Evolutionary conservation across 2,797 vertebrate species (phyloP), one percentile per base, ranked within the genome.

Genomic region (Neopelma chrysocephalum): DNA sequence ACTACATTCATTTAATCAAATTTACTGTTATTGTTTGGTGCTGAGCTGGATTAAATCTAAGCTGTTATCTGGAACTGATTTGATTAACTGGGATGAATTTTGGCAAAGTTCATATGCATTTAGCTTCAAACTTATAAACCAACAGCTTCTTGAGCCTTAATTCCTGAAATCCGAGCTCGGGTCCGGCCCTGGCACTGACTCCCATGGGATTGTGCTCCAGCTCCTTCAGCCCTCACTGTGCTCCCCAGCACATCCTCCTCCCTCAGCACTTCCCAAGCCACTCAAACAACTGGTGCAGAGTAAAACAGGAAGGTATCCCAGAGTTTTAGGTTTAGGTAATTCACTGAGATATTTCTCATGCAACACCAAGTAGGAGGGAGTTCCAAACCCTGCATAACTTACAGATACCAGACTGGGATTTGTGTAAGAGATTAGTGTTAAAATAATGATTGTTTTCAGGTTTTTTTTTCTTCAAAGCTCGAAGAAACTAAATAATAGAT

Each of bases 21-120:
- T 77, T 86, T 57, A 31, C 72, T 82, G 76, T 53, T 80, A 73
- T 64, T 94, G 79, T 92, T 79, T 53, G 80, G 72, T 58, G 72
- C 77, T 81, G 69, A 72, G 87, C 80, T 82, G 94, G 73, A 93
- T 94, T 93, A 94, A 92, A 88, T 69, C 91, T 93, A 68, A 86
- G 40, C 82, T 25, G 40, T 91, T 94, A 82, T 82, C 94, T 91
- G 85, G 94, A 96, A 88, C 89, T 1, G 4, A 86, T 93, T 42
- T 72, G 80, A 94, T 95, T 91, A 94, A 69, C 40, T 82, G 2
- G 0, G 85, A 48, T 66, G 32, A 76, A 50, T 90, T 94, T 54
- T 91, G 77, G 40, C 66, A 42, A 62, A 89, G 66, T 88, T 81
- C 10, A 2, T 31, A 12, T 4, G 8, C 16, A 1, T 21, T 64